A percentile compares a stretch with the other conserved stretches of the same genome.
Evolutionary conservation across 2,113 vertebrate species (phyloP).

Genomic region (Cairina moschata): DNA sequence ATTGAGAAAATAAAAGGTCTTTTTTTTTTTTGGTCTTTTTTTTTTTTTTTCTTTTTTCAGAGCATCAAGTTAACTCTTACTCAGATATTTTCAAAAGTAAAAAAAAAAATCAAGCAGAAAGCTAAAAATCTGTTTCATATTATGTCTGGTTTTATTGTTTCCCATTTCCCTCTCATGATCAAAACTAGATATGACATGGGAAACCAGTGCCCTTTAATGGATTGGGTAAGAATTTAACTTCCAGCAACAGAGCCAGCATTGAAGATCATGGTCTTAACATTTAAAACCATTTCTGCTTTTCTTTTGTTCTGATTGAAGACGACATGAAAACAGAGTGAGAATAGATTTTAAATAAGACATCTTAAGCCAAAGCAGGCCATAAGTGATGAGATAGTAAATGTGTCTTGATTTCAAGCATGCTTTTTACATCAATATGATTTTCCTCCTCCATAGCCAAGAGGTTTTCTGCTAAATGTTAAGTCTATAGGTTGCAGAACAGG

Average conservation of each 20-base stretch:
- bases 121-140: constrained; percentile 56
- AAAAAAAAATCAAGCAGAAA: background rate
- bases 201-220: constrained; percentile 48
- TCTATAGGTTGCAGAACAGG: background rate
- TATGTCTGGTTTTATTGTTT: constrained; percentile 57
- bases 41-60: background rate
- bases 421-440: background rate
- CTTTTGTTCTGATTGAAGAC: constrained; percentile 10
- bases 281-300: constrained; percentile 16
- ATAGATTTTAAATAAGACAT: background rate
- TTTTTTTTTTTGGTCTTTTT: background rate
- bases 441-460: background rate
- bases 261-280: constrained; percentile 25
- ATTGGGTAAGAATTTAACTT: constrained; percentile 38
- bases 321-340: background rate
- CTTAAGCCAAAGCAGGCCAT: background rate
- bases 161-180: constrained; percentile 26
- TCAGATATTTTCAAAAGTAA: background rate
- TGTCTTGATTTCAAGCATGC: background rate
- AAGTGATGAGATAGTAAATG: background rate
- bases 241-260: background rate
- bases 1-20: background rate
- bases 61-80: background rate
- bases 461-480: background rate
- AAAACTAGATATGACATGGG: constrained; percentile 62